Evolutionary conservation across 2,113 vertebrate species (phyloP).

Genomic region (Dinomys branickii): DNA sequence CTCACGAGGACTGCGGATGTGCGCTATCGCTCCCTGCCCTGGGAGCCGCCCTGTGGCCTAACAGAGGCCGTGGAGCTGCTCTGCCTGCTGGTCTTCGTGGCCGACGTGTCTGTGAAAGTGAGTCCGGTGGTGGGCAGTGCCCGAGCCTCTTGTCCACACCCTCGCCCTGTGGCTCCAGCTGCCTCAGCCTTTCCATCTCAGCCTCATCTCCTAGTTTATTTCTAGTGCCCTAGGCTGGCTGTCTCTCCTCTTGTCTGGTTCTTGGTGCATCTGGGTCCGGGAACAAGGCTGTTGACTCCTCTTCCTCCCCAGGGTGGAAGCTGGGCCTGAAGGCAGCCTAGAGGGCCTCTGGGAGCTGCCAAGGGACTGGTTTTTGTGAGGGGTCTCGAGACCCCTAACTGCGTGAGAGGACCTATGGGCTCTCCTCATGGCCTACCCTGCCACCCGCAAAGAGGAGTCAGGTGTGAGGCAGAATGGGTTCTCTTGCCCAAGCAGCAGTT

Average conservation of each 20-base stretch:
- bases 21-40: conserved; percentile 84
- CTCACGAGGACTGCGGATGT: conserved; percentile 91
- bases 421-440: too few species aligned
- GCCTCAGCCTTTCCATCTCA: neutral
- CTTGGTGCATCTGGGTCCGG: too few species aligned
- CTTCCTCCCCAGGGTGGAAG: neutral
- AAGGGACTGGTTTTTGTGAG: neutral
- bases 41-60: conserved; percentile 93
- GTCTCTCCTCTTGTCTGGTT: too few species aligned
- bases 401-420: too few species aligned
- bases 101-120: conserved; percentile 93
- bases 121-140: neutral
- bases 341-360: rapidly evolving
- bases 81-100: conserved; percentile 90
- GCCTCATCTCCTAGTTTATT: too few species aligned
- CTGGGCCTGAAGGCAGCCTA: rapidly evolving
- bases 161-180: too few species aligned
- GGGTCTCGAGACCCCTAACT: neutral
- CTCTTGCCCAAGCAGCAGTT: neutral
- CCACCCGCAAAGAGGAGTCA: rapidly evolving
- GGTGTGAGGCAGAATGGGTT: rapidly evolving
- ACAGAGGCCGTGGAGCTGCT: conserved; percentile 91
- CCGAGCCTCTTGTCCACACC: rapidly evolving
- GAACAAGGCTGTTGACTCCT: neutral
- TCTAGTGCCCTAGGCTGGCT: rapidly evolving